Evolutionary conservation across 2,888 invertebrate species (phyloP), one percentile per base, ranked within the genome.

Genomic region (Lasioglossum marginatum): DNA sequence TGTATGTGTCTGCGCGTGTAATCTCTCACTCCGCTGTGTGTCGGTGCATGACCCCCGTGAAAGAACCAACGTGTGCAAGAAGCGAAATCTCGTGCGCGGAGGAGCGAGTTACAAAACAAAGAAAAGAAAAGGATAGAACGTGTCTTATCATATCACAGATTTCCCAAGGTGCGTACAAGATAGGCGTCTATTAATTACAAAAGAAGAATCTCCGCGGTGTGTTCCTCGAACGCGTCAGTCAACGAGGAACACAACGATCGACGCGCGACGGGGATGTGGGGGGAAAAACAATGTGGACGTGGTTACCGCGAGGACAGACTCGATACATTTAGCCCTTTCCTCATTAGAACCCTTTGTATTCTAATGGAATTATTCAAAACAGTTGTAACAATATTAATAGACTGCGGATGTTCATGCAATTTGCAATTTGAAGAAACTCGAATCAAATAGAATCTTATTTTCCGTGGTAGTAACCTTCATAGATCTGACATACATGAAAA

Each of bases 131-230:
- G 12, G 23, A 23, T 37, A 68, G 37, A 37, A 82, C 77, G 75
- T 84, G 82, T 85, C 89, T 92, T 92, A 91, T 91, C 93, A 94
- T 94, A 94, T 95, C 95, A 95, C 95, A 95, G 94, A 94, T 94
- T 93, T 94, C 93, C 92, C 92, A 93, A 93, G 90, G 93, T 93
- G 93, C 92, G 91, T 92, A 87, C 91, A 89, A 68, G 74, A 90
- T 90, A 90, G 85, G 78, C 66, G 68, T 81, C 79, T 87, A 78
- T 78, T 63, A 83, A 80, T 77, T 82, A 76, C 77, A 82, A 43
- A 74, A 72, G 60, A 75, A 68, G 34, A 77, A 63, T 72, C 52
- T 27, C 66, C 79, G 37, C 63, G 27, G 63, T 34, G 60, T 43
- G 68, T 71, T 60, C 77, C 78, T 34, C 63, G 86, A 78, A 81